Evolutionary conservation across 1,140 invertebrate species (phyloP), one percentile per base, ranked within the genome.

Genomic region (Temnothorax nylanderi): DNA sequence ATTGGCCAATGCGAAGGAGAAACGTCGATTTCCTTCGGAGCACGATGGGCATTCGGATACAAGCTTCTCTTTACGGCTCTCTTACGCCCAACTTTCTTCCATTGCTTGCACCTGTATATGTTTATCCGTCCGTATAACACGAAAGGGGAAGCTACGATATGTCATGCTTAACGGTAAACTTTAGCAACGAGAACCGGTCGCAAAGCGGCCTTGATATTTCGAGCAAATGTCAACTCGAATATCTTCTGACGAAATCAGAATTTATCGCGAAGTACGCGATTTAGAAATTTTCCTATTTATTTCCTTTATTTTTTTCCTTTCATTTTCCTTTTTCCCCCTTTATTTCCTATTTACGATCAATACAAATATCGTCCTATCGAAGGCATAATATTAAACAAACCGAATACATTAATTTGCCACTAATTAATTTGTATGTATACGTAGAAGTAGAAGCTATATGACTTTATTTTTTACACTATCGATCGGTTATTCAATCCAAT

Each of bases 111-210:
- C 44, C 65, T 69, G 41, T 49, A 49, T 58, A 56, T 51, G n/a
- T 7, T 13, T 65, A 58, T 41, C 74, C 34, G 7, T 41, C n/a
- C 34, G n/a, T 49, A 76, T 76, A 76, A 76, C 54, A 76, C 34
- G 26, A 26, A 26, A 26, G 26, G 51, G 54, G 51, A 13, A 75
- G 67, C 41, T 69, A 65, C 64, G 41, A 71, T 47, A 72, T 72
- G 37, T 67, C 44, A 56, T 49, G 47, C 47, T 80, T 80, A 80
- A 80, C 76, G 60, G 76, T 80, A 80, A 80, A 80, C 62, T 49
- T 80, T 80, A 34, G 76, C 47, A 44, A 60, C 51, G 32, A 51
- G 26, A 80, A 80, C 76, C 76, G 76, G 76, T 80, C 62, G 76
- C 62, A 18, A 54, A 44, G 54, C 54, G 18, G 74, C 51, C 74